A percentile compares a stretch with the other conserved stretches of the same genome.
Evolutionary conservation across 2,113 vertebrate species (phyloP).

Genomic region (Oceanodroma tethys): DNA sequence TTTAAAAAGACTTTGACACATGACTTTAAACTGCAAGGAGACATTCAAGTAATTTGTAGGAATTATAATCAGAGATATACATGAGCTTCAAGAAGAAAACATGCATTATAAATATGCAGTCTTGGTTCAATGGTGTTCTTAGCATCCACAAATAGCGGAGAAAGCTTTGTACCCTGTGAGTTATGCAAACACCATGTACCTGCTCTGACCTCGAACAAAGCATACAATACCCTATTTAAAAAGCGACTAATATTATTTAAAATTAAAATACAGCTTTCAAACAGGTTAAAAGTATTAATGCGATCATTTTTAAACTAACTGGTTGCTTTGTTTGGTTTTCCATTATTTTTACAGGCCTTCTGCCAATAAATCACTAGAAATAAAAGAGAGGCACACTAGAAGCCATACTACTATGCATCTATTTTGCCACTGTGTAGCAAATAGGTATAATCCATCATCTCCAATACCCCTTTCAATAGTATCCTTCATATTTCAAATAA

Average conservation of each 20-base stretch:
- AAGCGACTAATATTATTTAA: constrained; percentile 6
- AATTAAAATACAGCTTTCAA: constrained; percentile 3
- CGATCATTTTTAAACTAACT: constrained; percentile 13
- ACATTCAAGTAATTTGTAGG: constrained; percentile 12
- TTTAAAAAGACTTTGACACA: not conserved
- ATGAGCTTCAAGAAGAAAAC: not conserved
- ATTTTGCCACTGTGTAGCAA: constrained; percentile 43
- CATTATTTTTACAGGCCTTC: constrained; percentile 33
- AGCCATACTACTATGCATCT: constrained; percentile 7
- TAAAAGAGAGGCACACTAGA: constrained; percentile 14
- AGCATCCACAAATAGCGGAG: constrained; percentile 36
- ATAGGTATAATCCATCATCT: constrained; percentile 68
- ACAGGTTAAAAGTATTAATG: constrained; percentile 19
- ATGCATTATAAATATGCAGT: not conserved
- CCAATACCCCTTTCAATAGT: constrained; percentile 49
- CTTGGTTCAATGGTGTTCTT: constrained; percentile 10
- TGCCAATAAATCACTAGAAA: constrained; percentile 57
- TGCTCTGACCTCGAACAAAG: constrained; percentile 5
- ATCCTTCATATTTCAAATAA: constrained; percentile 47
- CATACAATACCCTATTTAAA: constrained; percentile 5
- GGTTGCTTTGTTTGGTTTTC: constrained; percentile 44
- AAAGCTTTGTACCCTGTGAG: not conserved
- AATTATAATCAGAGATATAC: constrained; percentile 18
- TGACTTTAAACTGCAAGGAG: not conserved
- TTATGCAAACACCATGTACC: constrained; percentile 35